These are phyloP conservation scores for Brachypteracias leptosomus DNA, from an alignment of 2,113 vertebrate species.

Conservation along the genomic window DNA sequence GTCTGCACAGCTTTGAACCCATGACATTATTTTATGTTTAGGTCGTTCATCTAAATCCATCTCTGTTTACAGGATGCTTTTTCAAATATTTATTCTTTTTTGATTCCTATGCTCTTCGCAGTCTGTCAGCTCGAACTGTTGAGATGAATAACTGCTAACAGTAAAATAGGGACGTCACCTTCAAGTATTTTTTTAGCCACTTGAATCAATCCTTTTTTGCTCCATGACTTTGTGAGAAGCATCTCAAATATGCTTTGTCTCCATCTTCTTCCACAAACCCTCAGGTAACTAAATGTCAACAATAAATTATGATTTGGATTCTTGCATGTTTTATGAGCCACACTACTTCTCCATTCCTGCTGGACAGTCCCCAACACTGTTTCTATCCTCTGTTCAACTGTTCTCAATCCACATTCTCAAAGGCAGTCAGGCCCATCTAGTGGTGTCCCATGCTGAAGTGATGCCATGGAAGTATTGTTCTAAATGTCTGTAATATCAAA, in stretches of 20 bases:
- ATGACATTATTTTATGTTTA: constrained; percentile 5
- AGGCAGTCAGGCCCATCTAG: neutral
- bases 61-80: constrained; percentile 8
- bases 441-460: neutral
- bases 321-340: neutral
- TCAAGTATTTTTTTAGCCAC: neutral
- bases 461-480: neutral
- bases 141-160: neutral
- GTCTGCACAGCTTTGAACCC: neutral
- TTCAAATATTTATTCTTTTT: constrained; percentile 40
- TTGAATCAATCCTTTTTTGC: neutral
- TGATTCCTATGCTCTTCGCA: neutral
- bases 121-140: neutral
- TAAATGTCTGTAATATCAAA: neutral
- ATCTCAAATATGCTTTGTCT: neutral
- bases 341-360: neutral
- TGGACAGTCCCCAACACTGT: neutral
- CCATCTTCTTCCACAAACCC: neutral
- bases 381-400: neutral
- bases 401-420: neutral
- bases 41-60: constrained; percentile 12
- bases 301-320: neutral
- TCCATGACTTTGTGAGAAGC: neutral
- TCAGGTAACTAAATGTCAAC: neutral
- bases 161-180: neutral